Base-by-base conservation (phyloP, 92 coral and sea anemone species). In the Phenganax marumi region DNA sequence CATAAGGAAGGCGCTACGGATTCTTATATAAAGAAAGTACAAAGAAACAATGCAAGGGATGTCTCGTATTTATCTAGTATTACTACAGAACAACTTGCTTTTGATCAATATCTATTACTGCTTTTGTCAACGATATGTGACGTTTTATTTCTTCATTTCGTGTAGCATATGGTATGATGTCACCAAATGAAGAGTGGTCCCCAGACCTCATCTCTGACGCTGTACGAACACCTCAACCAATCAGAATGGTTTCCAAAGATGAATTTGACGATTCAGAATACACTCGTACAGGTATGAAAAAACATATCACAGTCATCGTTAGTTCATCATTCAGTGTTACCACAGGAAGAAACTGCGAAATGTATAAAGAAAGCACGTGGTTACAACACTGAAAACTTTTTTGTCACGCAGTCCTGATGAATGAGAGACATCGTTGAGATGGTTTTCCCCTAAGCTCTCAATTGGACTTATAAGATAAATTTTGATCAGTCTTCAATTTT, bases 201-300 rank as follows among this genome's bases (percentile, higher is more conserved):
- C 98, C 98, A 58, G 89, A 90, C 79, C 89, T 94, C 12, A 94
- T 94, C 80, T 89, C 98, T 76, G 91, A 91, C 58, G 92, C 90
- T 21, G 91, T 91, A 46, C 87, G 92, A 58, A 85, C 97, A 73
- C 98, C 98, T n/a, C 89, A 92, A 72, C 93, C 90, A 70, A 92
- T 94, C 55, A 90, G 87, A 84, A 73, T 94, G 58, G 86, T 92
- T 25, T 91, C 79, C 13, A 43, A 76, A 19, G 66, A 85, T 52
- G 97, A 92, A 48, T 75, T 86, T 57, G 76, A 82, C 62, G 68
- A 90, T 81, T 71, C 91, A n/a, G 17, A 86, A 52, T 80, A 85
- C 65, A 71, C 87, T 22, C 1, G 48, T 24, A 0, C 81, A 24
- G 81, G 81, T 77, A 77, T 9, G 24, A 7, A 7, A 23, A 9